A percentile compares a stretch with the other conserved stretches of the same genome.
Evolutionary conservation across 2,113 vertebrate species (phyloP).

Genomic region (Amblyopsis rosae): DNA sequence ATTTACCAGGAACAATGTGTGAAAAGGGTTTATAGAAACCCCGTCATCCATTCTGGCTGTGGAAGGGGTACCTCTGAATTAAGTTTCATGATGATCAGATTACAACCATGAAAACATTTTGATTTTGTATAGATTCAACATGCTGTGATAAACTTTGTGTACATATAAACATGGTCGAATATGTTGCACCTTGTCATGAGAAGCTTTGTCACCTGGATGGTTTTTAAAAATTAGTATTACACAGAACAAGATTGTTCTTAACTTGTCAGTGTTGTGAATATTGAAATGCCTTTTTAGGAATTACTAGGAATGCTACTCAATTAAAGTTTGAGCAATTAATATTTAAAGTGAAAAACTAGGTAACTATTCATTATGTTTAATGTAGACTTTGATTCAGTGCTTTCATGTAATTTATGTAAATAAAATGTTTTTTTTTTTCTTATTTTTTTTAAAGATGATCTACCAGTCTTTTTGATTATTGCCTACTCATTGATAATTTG

Average conservation of each 20-base stretch:
- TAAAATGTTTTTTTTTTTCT: conserved; percentile 71
- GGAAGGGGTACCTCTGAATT: too few relatives aligned
- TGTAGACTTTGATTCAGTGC: conserved; percentile 67
- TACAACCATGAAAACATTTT: conserved; percentile 57
- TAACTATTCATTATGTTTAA: conserved; percentile 57
- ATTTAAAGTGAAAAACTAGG: conserved; percentile 59
- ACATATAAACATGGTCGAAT: conserved; percentile 68
- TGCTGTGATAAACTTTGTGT: conserved; percentile 60
- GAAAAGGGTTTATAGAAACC: too few relatives aligned
- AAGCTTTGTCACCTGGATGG: conserved; percentile 66
- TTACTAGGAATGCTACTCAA: conserved; percentile 40
- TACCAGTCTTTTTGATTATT: conserved; percentile 19
- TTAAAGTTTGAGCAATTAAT: conserved; percentile 53
- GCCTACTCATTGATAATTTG: not conserved
- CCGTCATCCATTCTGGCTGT: too few relatives aligned
- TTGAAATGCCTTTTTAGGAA: conserved; percentile 58
- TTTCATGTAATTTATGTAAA: conserved; percentile 84
- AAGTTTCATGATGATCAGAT: conserved; percentile 20
- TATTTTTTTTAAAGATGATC: conserved; percentile 70
- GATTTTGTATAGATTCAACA: conserved; percentile 71
- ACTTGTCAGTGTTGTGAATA: conserved; percentile 73
- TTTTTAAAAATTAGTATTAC: conserved; percentile 62
- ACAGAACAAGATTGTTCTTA: conserved; percentile 59
- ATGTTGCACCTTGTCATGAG: conserved; percentile 70
- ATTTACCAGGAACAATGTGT: too few relatives aligned